Base-by-base conservation (phyloP, 2,888 invertebrate species). In the Archips crataeganus region DNA sequence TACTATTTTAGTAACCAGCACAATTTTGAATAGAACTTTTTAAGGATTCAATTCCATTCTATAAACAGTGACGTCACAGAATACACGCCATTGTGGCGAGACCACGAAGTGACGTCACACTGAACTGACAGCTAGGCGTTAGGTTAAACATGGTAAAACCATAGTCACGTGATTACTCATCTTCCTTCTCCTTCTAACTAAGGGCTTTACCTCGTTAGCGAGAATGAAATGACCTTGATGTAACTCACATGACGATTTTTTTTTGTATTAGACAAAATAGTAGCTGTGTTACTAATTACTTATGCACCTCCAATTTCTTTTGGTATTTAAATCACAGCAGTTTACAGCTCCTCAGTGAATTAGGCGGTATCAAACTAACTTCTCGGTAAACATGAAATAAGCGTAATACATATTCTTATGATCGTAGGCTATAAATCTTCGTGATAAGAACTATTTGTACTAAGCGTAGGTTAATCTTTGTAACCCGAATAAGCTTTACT, bases 401-500 rank as follows among this genome's bases (percentile, higher is more conserved):
- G 79, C 77, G 80, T 78, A 79, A 83, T 88, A 92, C 90, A 89
- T 89, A 91, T 93, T 94, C 94, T 94, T 94, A 94, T 94, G 94
- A 94, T 83, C 81, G 83, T 94, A 93, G 93, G 91, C 90, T 94
- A 92, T 90, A 91, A 39, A 87, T 85, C 86, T 90, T 90, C 85
- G 87, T 84, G 79, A 85, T 84, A 91, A 92, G 90, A 80, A 86
- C 87, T 90, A 89, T 87, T 91, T 87, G 82, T 91, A 90, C 86
- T 86, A 90, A 90, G 88, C 80, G 73, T 88, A 87, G 86, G 85
- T 86, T 51, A 81, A 84, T 80, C 75, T 77, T 81, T 83, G 88
- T 90, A 91, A 90, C 90, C 92, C 88, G 80, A 86, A 81, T 88
- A 91, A 90, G 90, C 92, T 92, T 93, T 93, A 92, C 91, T 92